A percentile compares a stretch with the other conserved stretches of the same genome.
Conservation (phyloP, 2,113 vertebrate genomes). For the Mesocricetus auratus region DNA sequence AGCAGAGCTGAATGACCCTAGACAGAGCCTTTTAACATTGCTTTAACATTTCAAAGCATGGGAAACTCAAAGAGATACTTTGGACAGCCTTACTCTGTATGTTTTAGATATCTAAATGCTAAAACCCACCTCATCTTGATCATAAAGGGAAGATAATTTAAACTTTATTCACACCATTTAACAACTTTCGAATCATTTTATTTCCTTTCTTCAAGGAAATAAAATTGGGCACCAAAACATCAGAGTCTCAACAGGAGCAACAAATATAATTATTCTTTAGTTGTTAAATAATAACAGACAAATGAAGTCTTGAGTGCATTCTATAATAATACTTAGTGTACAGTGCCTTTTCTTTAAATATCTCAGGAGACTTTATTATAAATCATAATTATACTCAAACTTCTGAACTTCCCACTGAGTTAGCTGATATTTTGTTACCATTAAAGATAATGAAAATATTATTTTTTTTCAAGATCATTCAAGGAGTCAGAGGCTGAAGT, state of each 20-base stretch:
- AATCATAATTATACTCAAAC: slow-evolving; percentile 74
- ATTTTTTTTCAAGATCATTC: slow-evolving; percentile 67
- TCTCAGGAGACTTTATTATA: slow-evolving; percentile 60
- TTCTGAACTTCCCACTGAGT: slow-evolving; percentile 53
- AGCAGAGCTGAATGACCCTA: neutral
- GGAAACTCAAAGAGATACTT: neutral
- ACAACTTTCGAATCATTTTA: neutral
- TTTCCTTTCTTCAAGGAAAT: slow-evolving; percentile 43
- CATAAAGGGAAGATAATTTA: slow-evolving; percentile 4
- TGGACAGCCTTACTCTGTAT: neutral
- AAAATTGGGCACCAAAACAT: slow-evolving; percentile 48
- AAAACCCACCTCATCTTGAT: neutral
- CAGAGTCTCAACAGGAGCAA: slow-evolving; percentile 16
- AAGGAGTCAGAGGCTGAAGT: slow-evolving; percentile 31
- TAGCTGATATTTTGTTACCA: slow-evolving; percentile 22
- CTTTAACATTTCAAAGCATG: neutral
- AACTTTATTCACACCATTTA: neutral
- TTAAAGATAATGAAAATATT: slow-evolving; percentile 53
- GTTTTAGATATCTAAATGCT: slow-evolving; percentile 7
- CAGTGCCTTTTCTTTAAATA: slow-evolving; percentile 63
- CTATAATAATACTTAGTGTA: slow-evolving; percentile 53
- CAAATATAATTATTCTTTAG: slow-evolving; percentile 57
- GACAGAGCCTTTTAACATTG: neutral
- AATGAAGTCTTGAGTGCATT: slow-evolving; percentile 57
- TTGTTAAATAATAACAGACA: slow-evolving; percentile 60